Evolutionary conservation across 2,113 vertebrate genomes (phyloP), one percentile per base, ranked within the genome.

Genomic region (Sorex fumeus): DNA sequence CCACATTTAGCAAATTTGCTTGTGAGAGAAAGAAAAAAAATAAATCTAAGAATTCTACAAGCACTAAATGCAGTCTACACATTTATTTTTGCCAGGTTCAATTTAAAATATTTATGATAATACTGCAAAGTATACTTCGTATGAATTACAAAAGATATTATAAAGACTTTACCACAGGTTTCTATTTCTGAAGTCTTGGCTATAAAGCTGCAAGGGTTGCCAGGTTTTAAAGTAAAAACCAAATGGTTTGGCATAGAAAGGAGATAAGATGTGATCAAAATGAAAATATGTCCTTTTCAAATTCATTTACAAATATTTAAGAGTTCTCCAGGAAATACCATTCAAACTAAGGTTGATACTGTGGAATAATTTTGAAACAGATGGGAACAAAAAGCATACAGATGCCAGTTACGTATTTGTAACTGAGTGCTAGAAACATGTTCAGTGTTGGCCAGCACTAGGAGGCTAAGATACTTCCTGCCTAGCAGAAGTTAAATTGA

Each of bases 301-400:
- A 92, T 71, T 62, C 30, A 67, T 81, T 88, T 92, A 67, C 80
- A 82, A 92, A 86, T 76, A 85, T 62, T 93, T 93, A 95, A 77
- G 15, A 84, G n/a, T 27, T 78, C 64, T 88, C 57, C n/a, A 80
- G 86, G 75, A 94, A 91, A 66, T 45, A 45, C 4, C 23, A 91
- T 89, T 79, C 43, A 84, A 72, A 50, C 16, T 40, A 83, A 83
- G 70, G 50, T 57, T 62, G 92, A 84, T 62, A 50, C 3, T 71
- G 0, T 75, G 60, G 74, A 72, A 90, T 81, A 77, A 92, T 78
- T 28, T 28, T 74, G 72, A 91, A 93, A 57, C 66, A 69, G 9
- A 91, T 28, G 36, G 40, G 53, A 16, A 57, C 62, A 84, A 72
- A 67, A 90, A 43, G 32, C 47, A 90, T 57, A 43, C 12, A 77